A percentile compares a stretch with the other conserved stretches of the same genome.
Conservation (phyloP, 2,888 invertebrate species). For the Nesidiocoris tenuis region DNA sequence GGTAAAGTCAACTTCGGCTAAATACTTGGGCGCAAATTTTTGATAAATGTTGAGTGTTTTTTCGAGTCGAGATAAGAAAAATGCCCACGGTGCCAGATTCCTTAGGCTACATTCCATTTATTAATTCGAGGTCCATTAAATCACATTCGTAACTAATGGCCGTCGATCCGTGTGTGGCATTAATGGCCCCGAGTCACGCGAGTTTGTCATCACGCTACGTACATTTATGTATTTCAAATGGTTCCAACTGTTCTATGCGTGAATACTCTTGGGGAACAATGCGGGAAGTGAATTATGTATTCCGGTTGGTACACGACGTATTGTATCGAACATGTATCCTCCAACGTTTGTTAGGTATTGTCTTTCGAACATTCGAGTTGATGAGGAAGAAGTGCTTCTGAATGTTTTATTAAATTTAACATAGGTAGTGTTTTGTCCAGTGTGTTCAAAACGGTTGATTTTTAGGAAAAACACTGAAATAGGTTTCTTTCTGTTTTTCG, state of each 20-base stretch:
- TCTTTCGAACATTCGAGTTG: too few relatives aligned
- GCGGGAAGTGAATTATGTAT: neutral
- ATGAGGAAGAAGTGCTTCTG: too few relatives aligned
- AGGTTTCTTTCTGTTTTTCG: too few relatives aligned
- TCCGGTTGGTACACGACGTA: too few relatives aligned
- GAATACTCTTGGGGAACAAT: neutral
- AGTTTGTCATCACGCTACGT: neutral
- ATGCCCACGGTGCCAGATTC: neutral
- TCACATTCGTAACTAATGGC: neutral
- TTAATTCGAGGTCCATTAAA: neutral
- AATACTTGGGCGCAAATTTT: neutral
- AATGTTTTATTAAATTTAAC: too few relatives aligned
- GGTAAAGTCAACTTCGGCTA: too few relatives aligned
- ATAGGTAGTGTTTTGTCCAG: too few relatives aligned
- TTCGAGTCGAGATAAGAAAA: neutral
- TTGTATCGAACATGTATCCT: too few relatives aligned
- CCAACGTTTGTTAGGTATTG: too few relatives aligned
- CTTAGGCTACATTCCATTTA: neutral
- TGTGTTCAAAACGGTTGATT: too few relatives aligned
- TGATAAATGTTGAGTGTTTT: neutral
- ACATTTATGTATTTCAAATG: neutral
- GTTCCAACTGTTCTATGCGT: neutral
- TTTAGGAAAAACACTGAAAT: too few relatives aligned
- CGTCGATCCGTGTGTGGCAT: neutral
- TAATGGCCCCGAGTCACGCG: neutral